Evolutionary conservation across 2,888 invertebrate species (phyloP), one percentile per base, ranked within the genome.

Genomic region (Esperia sulphurella): DNA sequence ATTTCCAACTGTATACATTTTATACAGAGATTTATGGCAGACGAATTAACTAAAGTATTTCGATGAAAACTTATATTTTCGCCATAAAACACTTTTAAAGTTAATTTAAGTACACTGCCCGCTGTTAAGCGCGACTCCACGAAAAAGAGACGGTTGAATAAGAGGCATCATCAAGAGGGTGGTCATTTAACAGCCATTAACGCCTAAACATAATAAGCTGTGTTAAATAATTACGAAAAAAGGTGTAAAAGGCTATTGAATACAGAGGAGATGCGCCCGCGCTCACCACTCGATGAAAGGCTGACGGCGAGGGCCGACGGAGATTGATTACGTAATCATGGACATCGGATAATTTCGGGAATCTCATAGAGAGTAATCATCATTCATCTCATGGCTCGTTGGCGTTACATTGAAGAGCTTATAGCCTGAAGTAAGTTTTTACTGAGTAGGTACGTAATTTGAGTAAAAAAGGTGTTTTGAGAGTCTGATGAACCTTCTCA

Each of bases 271-370:
- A 75, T 81, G 79, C 76, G 79, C 76, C 61, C 57, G 79, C 82
- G 77, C 21, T 21, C 21, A 21, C 72, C 64, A 72, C 66, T 55
- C 78, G 87, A 79, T 84, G 86, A 87, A 85, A 86, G 84, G 77
- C 80, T 71, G 82, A 79, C 75, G 75, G 78, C 71, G 70, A 65
- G 63, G 68, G 63, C 64, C 71, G 85, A 85, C 86, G 82, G 79
- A 79, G 88, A 88, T 89, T 88, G 84, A 88, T 86, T 84, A 80
- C 79, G 85, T 85, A 86, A 87, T 87, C 86, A 85, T 75, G 80
- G 75, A 75, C 77, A 80, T 75, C 77, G 72, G 71, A 58, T 75
- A 75, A 81, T 83, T 86, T 87, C 62, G 82, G 83, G 78, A 83
- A 78, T 79, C 76, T 82, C 79, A 79, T 84, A 83, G 79, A 83